Evolutionary conservation across 2,797 vertebrate genomes (phyloP).

Genomic region (Eleutherodactylus coqui): DNA sequence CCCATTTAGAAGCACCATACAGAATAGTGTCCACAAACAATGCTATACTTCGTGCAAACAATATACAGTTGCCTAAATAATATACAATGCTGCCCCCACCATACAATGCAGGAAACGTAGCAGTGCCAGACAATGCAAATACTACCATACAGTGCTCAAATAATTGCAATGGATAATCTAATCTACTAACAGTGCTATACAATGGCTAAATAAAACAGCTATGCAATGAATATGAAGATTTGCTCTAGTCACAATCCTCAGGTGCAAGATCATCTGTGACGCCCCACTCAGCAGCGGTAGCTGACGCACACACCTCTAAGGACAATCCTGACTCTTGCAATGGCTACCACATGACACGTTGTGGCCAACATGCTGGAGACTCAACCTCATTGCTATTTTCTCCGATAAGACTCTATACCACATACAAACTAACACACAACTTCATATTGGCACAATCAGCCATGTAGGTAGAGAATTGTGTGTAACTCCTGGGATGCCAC

Average conservation of each 20-base stretch:
- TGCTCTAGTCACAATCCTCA: neutral
- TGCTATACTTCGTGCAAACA: too few species aligned
- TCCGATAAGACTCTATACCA: too few species aligned
- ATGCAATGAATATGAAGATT: neutral
- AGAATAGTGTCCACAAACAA: too few species aligned
- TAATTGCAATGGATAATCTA: neutral
- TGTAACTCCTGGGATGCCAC: conserved; percentile 21
- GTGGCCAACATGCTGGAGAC: neutral
- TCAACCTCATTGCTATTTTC: neutral
- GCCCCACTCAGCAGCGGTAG: neutral
- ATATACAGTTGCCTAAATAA: too few species aligned
- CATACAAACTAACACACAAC: neutral
- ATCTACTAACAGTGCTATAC: neutral
- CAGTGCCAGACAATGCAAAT: neutral
- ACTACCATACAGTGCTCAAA: neutral
- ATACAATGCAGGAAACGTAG: neutral
- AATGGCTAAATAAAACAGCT: neutral
- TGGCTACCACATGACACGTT: neutral
- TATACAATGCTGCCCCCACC: too few species aligned
- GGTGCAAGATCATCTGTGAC: neutral
- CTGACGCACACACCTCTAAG: neutral
- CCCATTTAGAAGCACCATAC: too few species aligned
- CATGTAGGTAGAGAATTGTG: neutral
- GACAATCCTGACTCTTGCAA: neutral
- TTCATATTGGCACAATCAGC: neutral